Base-by-base conservation (phyloP, 2,888 invertebrate species). In the Agonum fuliginosum region DNA sequence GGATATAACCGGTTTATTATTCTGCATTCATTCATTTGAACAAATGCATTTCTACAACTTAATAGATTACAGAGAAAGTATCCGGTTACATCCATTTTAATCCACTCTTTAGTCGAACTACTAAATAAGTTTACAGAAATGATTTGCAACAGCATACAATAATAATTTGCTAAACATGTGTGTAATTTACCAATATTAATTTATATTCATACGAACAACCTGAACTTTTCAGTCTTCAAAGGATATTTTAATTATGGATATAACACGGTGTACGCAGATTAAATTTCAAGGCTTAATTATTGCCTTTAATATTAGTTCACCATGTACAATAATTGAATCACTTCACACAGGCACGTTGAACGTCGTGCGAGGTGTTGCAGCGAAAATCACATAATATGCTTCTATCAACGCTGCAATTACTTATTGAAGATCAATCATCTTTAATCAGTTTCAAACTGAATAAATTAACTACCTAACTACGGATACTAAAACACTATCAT, bases 231-330 rank as follows among this genome's bases (percentile, higher is more conserved):
- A 54, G 22, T 22, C 54, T 54, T 48, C n/a, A 17, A 10, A 48
- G 8, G 17, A 24, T 10, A 24, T 24, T 8, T 54, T 54, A 22
- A 54, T 54, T 24, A 54, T 22, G 54, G 54, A 54, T 54, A n/a
- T n/a, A n/a, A n/a, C n/a, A n/a, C n/a, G n/a, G n/a, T n/a, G n/a
- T n/a, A n/a, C 54, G 54, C 22, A 24, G 20, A 20, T 54, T n/a
- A 24, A 54, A 24, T n/a, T 24, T 12, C 54, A 54, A 54, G 54
- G 20, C 54, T 54, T 54, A 54, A 54, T 54, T 54, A 54, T 24
- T 54, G 54, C 54, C 54, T 54, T 54, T 54, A 54, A 54, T 24
- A 54, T 54, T 54, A 54, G 54, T 22, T 54, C 54, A 54, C 24
- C 22, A 54, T n/a, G 20, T 22, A 24, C 54, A 54, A 54, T 54